Conservation (phyloP, 2,888 invertebrate genomes). For the Coleophora flavipennella region DNA sequence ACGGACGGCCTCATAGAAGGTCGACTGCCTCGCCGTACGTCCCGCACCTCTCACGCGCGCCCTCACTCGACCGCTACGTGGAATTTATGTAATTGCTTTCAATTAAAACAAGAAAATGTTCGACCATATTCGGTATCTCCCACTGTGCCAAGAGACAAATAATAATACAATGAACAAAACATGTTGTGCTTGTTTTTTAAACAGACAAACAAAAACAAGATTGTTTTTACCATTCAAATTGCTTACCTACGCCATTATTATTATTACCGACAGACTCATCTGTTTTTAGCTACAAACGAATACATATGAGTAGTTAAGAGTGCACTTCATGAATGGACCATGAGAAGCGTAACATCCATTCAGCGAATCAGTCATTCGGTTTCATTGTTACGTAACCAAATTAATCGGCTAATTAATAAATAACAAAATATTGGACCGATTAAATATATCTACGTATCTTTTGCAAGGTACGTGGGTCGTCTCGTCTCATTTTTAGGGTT, state of each 20-base stretch:
- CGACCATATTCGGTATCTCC: not conserved
- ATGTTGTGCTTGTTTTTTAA: not conserved
- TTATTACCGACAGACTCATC: too few relatives aligned
- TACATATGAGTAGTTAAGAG: slow-evolving; percentile 11
- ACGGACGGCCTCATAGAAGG: slow-evolving; percentile 67
- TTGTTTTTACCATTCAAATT: slow-evolving; percentile 4
- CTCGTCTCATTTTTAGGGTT: slow-evolving; percentile 11
- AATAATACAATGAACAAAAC: not conserved
- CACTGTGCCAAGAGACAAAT: not conserved
- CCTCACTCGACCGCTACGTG: slow-evolving; percentile 53
- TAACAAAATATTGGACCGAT: too few relatives aligned
- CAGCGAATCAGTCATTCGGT: slow-evolving; percentile 47
- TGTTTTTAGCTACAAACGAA: too few relatives aligned
- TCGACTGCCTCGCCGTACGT: slow-evolving; percentile 48
- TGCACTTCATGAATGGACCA: slow-evolving; percentile 48
- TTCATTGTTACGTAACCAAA: slow-evolving; percentile 41
- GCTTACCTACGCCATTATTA: slow-evolving; percentile 2
- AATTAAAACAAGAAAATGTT: slow-evolving; percentile 53
- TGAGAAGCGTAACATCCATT: slow-evolving; percentile 41
- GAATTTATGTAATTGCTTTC: slow-evolving; percentile 67
- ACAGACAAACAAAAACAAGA: not conserved
- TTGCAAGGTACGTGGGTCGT: too few relatives aligned
- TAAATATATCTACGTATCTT: too few relatives aligned
- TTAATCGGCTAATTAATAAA: slow-evolving; percentile 28
- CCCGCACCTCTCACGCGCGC: slow-evolving; percentile 23